phyloP scores from a whole-genome alignment of 2,888 invertebrate species.

The Glomeris marginata region DNA sequence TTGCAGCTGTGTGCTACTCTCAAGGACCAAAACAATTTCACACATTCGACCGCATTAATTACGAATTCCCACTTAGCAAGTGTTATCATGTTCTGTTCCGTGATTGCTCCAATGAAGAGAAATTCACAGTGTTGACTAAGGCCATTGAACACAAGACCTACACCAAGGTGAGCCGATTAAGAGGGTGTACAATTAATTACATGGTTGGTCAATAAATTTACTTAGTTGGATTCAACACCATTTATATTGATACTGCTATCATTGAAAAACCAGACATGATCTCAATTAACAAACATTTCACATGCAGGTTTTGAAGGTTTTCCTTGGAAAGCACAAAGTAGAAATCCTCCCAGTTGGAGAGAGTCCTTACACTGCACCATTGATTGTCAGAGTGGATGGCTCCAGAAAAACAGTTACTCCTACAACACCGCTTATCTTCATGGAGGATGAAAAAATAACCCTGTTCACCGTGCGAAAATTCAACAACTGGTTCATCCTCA shows the following conservation, averaged over 20 bases:
- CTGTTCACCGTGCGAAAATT: constrained; percentile 4
- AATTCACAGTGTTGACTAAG: background rate
- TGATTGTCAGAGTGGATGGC: constrained; percentile 10
- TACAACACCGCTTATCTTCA: background rate
- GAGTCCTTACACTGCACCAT: background rate
- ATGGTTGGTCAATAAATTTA: background rate
- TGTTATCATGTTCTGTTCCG: constrained; percentile 31
- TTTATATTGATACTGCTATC: no score
- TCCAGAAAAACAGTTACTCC: background rate
- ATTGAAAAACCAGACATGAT: background rate
- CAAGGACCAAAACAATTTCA: constrained; percentile 15
- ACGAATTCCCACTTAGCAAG: constrained; percentile 21
- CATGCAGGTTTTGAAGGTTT: background rate
- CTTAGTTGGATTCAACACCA: no score
- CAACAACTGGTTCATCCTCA: constrained; percentile 9
- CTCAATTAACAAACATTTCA: no score
- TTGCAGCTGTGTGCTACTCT: constrained; percentile 15
- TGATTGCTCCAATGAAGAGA: constrained; percentile 24
- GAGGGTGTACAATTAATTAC: no score
- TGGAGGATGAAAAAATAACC: background rate
- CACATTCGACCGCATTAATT: constrained; percentile 24
- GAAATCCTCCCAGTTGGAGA: background rate
- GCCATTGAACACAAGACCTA: background rate
- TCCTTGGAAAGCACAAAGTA: background rate
- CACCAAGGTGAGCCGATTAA: background rate